Evolutionary conservation across 2,888 invertebrate genomes (phyloP).

Genomic region (Drosophila colorata): DNA sequence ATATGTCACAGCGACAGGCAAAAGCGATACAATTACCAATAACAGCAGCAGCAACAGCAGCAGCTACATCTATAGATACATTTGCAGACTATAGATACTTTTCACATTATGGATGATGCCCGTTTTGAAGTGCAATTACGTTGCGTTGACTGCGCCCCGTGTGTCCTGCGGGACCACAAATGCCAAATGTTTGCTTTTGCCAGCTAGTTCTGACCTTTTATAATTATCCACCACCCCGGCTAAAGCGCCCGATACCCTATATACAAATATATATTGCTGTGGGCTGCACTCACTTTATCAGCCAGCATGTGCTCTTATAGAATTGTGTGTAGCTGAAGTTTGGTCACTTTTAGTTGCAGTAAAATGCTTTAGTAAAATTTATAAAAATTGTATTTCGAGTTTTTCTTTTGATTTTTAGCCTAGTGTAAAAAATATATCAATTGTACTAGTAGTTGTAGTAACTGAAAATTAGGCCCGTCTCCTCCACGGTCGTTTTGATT

Average conservation of each 20-base stretch:
- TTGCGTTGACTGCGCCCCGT: slow-evolving; percentile 23
- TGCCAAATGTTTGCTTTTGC: slow-evolving; percentile 76
- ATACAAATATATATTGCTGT: background rate
- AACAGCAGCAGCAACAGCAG: slow-evolving; percentile 41
- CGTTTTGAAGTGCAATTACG: slow-evolving; percentile 50
- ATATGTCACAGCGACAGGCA: slow-evolving; percentile 62
- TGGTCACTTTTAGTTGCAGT: background rate
- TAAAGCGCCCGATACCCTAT: slow-evolving; percentile 10
- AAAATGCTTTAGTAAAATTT: too few relatives aligned
- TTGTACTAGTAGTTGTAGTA: too few relatives aligned
- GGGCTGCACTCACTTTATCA: background rate
- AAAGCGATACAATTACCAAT: slow-evolving; percentile 69
- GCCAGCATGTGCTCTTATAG: background rate
- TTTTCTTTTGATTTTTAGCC: too few relatives aligned
- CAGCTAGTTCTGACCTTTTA: slow-evolving; percentile 65
- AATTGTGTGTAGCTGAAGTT: too few relatives aligned
- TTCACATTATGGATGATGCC: slow-evolving; percentile 35
- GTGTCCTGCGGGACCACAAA: slow-evolving; percentile 75
- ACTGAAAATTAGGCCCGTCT: too few relatives aligned
- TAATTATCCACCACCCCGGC: slow-evolving; percentile 44
- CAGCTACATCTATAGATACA: slow-evolving; percentile 8
- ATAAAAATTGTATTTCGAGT: too few relatives aligned
- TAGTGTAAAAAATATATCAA: too few relatives aligned
- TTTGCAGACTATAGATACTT: slow-evolving; percentile 36
- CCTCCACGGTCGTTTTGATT: background rate